Conservation (phyloP, 1,140 invertebrate species). For the Drosophila subobscura region DNA sequence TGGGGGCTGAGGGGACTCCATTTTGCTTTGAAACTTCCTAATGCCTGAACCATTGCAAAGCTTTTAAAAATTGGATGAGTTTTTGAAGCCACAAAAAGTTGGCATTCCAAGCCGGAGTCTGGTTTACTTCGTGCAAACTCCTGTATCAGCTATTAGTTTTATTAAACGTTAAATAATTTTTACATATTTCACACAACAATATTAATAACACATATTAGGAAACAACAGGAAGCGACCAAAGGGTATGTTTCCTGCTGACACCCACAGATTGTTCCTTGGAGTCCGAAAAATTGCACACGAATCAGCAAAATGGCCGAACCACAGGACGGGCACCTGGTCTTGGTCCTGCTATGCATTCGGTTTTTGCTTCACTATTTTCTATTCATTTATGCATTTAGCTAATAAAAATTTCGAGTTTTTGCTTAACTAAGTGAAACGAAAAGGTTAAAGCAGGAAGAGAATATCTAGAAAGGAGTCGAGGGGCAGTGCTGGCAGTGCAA, state of each 20-base stretch:
- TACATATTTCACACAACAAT: constrained; percentile 17
- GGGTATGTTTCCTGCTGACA: constrained; percentile 59
- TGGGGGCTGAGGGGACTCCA: constrained; percentile 9
- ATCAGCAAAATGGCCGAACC: constrained; percentile 28
- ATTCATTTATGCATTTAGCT: constrained; percentile 81
- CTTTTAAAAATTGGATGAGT: constrained; percentile 14
- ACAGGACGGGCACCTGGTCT: constrained; percentile 37
- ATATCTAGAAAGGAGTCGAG: constrained; percentile 7
- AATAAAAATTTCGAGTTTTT: constrained; percentile 80
- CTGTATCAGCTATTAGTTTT: no score
- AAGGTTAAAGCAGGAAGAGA: constrained; percentile 61
- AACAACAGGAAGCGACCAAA: constrained; percentile 8
- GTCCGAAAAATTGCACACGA: constrained; percentile 27
- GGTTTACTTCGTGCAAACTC: no score
- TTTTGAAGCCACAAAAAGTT: constrained; percentile 12
- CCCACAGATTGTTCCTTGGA: constrained; percentile 21
- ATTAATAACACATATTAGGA: constrained; percentile 34
- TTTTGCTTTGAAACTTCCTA: constrained; percentile 49
- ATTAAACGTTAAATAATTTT: constrained; percentile 15
- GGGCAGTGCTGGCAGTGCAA: constrained; percentile 28
- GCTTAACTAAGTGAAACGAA: constrained; percentile 81
- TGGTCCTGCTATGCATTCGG: constrained; percentile 30
- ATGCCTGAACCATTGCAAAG: constrained; percentile 60
- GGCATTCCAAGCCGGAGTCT: neutral
- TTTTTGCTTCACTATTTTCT: constrained; percentile 74